These are phyloP conservation scores for Amphipyra tragopoginis DNA, from an alignment of 2,888 invertebrate species.

Conservation along the genomic window DNA sequence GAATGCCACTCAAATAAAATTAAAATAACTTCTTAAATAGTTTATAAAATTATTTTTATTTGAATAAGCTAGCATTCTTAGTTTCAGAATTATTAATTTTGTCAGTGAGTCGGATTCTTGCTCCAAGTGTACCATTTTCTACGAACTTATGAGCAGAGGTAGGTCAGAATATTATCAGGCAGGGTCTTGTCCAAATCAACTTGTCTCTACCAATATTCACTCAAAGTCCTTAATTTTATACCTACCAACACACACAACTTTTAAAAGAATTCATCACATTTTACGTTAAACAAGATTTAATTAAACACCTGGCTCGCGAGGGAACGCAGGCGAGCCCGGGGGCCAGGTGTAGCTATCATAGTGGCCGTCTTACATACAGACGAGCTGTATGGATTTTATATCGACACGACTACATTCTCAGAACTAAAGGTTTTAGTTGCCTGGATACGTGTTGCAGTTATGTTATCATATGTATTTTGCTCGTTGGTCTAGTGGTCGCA, in stretches of 20 bases:
- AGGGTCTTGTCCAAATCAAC: neutral
- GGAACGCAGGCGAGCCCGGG: constrained; percentile 1
- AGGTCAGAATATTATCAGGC: no score
- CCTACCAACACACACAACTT: constrained; percentile 6
- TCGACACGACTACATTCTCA: neutral
- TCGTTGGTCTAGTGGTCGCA: no score
- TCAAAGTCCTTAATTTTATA: constrained; percentile 6
- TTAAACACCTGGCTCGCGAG: constrained; percentile 43
- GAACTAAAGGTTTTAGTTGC: neutral
- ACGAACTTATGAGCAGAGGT: no score
- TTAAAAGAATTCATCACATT: constrained; percentile 27
- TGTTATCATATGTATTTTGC: no score
- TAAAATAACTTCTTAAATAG: no score
- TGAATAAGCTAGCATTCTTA: no score
- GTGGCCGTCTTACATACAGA: constrained; percentile 4
- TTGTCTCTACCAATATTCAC: neutral
- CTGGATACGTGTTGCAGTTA: no score
- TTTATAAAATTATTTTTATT: no score
- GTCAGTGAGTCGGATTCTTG: no score
- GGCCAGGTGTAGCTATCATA: constrained; percentile 9
- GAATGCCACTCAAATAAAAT: no score
- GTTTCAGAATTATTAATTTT: no score
- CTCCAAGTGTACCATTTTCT: no score
- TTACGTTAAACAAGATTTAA: constrained; percentile 53
- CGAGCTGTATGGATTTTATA: neutral